These are phyloP conservation scores for Syncerus caffer DNA, from an alignment of 2,797 vertebrate genomes.

Conservation along the genomic window DNA sequence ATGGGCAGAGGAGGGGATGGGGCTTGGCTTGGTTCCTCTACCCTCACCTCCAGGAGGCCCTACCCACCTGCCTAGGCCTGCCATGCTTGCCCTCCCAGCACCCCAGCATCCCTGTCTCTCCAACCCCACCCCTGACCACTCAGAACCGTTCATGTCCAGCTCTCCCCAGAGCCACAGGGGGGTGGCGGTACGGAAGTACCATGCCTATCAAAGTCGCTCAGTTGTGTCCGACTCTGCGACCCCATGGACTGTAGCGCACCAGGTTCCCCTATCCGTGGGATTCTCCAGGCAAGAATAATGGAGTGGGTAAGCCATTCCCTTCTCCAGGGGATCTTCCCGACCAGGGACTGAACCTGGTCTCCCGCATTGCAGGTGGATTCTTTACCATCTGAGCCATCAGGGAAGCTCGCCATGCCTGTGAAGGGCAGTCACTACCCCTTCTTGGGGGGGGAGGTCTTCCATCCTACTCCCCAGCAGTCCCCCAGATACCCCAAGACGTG, in stretches of 20 bases:
- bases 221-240: neutral
- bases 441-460: neutral
- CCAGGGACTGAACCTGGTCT: neutral
- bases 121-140: neutral
- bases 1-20: neutral
- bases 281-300: neutral
- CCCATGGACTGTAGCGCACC: neutral
- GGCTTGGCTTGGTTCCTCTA: neutral
- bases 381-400: neutral
- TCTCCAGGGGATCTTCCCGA: neutral
- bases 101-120: neutral
- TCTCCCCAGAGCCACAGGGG: neutral
- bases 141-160: neutral
- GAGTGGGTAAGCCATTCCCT: neutral
- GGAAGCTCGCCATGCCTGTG: too few relatives aligned
- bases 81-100: neutral
- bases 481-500: neutral
- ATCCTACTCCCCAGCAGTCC: neutral
- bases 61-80: neutral
- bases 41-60: neutral
- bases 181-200: neutral
- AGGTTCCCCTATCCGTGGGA: neutral
- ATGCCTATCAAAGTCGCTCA: neutral
- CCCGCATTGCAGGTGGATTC: neutral
- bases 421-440: neutral